A percentile compares a stretch with the other conserved stretches of the same genome.
phyloP scores from a whole-genome alignment of 2,113 vertebrate genomes.

The Diphyllodes magnificus region DNA sequence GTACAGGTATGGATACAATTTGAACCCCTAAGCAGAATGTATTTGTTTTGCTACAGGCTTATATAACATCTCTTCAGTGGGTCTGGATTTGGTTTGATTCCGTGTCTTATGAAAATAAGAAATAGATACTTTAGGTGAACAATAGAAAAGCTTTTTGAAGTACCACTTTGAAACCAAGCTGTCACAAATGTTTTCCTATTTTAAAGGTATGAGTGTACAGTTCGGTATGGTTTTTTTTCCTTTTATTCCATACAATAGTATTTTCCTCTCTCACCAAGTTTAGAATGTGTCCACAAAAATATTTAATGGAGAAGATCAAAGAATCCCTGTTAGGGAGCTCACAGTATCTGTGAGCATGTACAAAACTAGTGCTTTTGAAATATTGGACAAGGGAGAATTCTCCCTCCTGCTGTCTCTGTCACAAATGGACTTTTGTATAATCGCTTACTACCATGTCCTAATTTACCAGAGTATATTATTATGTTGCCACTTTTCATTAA shows the following conservation, averaged over 20 bases:
- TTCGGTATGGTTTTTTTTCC: neutral
- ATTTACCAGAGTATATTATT: constrained; percentile 59
- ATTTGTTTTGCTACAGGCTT: neutral
- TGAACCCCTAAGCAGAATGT: neutral
- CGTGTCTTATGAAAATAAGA: neutral
- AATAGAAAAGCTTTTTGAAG: constrained; percentile 30
- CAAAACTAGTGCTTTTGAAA: constrained; percentile 60
- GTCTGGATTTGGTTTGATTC: neutral
- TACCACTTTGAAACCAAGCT: neutral
- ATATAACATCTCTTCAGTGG: neutral
- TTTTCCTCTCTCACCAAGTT: constrained; percentile 35
- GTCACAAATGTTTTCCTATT: constrained; percentile 16
- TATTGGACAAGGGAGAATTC: constrained; percentile 50
- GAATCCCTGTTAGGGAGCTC: constrained; percentile 24
- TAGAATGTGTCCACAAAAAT: constrained; percentile 39
- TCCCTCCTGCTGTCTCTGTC: constrained; percentile 54
- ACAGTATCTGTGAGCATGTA: constrained; percentile 26
- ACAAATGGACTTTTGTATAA: constrained; percentile 68
- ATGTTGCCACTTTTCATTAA: constrained; percentile 58
- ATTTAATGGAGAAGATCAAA: constrained; percentile 68
- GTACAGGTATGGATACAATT: constrained; percentile 76
- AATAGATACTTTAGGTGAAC: neutral
- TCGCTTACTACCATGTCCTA: constrained; percentile 56
- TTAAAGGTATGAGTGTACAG: constrained; percentile 25
- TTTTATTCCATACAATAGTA: constrained; percentile 19